Conservation (phyloP, 2,888 invertebrate species). For the Patella depressa region DNA sequence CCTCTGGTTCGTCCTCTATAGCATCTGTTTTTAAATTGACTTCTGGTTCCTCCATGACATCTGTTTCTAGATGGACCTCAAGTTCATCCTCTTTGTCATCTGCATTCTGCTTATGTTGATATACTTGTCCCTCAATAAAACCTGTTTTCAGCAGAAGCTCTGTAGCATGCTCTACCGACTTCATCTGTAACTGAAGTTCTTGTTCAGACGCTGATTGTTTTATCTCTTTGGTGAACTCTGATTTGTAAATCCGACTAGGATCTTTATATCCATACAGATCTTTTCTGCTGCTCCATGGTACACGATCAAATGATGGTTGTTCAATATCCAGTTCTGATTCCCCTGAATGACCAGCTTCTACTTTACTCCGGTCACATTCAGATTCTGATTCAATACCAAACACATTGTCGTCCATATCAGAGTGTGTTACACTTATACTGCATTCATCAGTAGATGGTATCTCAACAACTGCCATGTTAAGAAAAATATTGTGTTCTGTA, state of each 20-base stretch:
- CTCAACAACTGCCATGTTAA: constrained; percentile 17
- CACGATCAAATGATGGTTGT: constrained; percentile 14
- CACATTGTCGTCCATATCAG: constrained; percentile 24
- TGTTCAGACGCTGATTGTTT: neutral
- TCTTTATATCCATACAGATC: constrained; percentile 21
- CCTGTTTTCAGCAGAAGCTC: neutral
- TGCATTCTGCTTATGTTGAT: too few relatives aligned
- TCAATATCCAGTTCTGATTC: constrained; percentile 17
- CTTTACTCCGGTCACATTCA: constrained; percentile 14
- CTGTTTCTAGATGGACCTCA: too few relatives aligned
- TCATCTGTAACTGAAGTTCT: neutral
- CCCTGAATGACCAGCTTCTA: constrained; percentile 14
- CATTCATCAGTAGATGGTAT: constrained; percentile 22
- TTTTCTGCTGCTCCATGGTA: constrained; percentile 4
- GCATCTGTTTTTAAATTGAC: too few relatives aligned
- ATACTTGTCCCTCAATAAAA: neutral
- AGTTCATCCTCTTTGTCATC: too few relatives aligned
- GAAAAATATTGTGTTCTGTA: constrained; percentile 14
- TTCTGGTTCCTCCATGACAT: too few relatives aligned
- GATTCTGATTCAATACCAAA: constrained; percentile 25
- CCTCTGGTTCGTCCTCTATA: too few relatives aligned
- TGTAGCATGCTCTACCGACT: neutral
- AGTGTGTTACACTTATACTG: constrained; percentile 18
- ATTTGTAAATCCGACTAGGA: constrained; percentile 13
- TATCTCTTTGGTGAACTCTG: constrained; percentile 18